These are phyloP conservation scores for Hirtodrosophila confusa DNA, from an alignment of 2,888 invertebrate genomes.

Conservation along the genomic window DNA sequence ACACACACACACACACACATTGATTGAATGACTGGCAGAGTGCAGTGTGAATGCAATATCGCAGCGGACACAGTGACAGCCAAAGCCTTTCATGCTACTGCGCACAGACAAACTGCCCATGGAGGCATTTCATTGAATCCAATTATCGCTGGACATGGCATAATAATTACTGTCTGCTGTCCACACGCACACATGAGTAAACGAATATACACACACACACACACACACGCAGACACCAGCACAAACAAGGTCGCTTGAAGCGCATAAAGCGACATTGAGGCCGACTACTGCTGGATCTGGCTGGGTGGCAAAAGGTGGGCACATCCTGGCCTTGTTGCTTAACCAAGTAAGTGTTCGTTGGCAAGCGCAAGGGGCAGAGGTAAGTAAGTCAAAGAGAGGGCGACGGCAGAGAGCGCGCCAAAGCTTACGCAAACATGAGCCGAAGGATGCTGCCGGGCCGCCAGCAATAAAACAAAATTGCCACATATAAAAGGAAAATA, in stretches of 20 bases:
- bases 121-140: conserved; percentile 76
- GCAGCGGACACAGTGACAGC: conserved; percentile 25
- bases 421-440: conserved; percentile 52
- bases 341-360: conserved; percentile 65
- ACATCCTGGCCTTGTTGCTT: conserved; percentile 74
- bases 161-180: conserved; percentile 79
- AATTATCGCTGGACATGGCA: conserved; percentile 80
- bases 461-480: conserved; percentile 75
- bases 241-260: conserved; percentile 65
- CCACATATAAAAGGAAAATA: conserved; percentile 78
- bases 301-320: conserved; percentile 38
- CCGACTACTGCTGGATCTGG: conserved; percentile 22
- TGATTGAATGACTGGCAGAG: conserved; percentile 11
- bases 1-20: background rate
- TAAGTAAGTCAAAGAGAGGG: background rate
- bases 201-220: conserved; percentile 14
- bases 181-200: conserved; percentile 36
- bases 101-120: conserved; percentile 36
- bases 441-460: conserved; percentile 56
- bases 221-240: conserved; percentile 17
- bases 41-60: conserved; percentile 37
- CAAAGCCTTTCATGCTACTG: conserved; percentile 38
- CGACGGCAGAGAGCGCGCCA: conserved; percentile 19
- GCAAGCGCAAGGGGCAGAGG: conserved; percentile 7
- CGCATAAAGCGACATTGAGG: conserved; percentile 55